phyloP scores from a whole-genome alignment of 2,797 vertebrate genomes.

The Clarias laeviceps region DNA sequence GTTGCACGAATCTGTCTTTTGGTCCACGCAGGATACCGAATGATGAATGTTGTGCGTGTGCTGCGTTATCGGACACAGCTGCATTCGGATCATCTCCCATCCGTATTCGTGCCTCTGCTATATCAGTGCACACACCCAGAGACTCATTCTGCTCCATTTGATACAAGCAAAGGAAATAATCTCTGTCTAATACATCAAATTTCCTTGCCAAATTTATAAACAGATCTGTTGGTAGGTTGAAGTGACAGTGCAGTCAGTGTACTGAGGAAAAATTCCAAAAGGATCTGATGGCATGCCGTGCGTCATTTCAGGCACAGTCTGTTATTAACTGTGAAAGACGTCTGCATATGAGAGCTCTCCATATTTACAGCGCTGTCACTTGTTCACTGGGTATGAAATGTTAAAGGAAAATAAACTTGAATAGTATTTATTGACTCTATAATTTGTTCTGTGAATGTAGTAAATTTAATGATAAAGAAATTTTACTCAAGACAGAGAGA shows the following conservation, averaged over 20 bases:
- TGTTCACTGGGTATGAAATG: not conserved
- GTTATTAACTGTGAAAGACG: conserved; percentile 32
- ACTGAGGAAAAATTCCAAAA: conserved; percentile 3
- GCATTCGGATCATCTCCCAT: conserved; percentile 11
- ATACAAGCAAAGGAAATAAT: conserved; percentile 1
- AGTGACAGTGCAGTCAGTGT: conserved; percentile 37
- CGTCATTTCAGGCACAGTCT: conserved; percentile 44
- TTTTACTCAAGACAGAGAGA: not conserved
- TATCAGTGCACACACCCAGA: not conserved
- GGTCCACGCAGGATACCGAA: not conserved
- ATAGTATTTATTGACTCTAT: not conserved
- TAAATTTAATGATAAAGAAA: not conserved
- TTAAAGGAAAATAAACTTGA: not conserved
- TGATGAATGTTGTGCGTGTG: not conserved
- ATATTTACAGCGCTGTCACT: not conserved
- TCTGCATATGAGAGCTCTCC: not conserved
- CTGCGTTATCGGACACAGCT: not conserved
- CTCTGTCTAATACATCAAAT: conserved; percentile 15
- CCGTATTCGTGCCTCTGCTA: not conserved
- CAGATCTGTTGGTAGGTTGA: conserved; percentile 41
- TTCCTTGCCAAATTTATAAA: conserved; percentile 31
- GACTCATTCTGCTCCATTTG: not conserved
- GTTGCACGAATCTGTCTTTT: not conserved
- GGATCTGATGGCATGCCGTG: conserved; percentile 35
- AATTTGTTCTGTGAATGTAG: not conserved